These are phyloP conservation scores for Ormyrus thymus DNA, from an alignment of 2,888 invertebrate genomes.

Conservation along the genomic window DNA sequence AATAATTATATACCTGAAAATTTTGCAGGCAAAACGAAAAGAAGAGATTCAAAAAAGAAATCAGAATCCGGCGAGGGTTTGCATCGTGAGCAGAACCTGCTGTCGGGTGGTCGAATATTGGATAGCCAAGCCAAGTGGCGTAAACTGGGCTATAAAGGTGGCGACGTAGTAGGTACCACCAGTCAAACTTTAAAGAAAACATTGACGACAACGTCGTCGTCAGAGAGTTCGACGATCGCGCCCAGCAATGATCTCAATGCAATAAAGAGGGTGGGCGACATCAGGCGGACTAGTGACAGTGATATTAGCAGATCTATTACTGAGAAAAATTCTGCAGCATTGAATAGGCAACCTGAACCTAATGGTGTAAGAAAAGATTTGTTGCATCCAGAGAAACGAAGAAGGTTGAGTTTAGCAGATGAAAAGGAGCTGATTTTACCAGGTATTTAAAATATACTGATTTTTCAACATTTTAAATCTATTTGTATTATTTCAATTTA, in stretches of 20 bases:
- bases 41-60: conserved; percentile 80
- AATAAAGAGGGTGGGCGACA: conserved; percentile 71
- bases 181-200: conserved; percentile 31
- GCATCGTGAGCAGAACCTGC: conserved; percentile 74
- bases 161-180: conserved; percentile 71
- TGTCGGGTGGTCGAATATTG: conserved; percentile 73
- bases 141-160: conserved; percentile 70
- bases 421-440: conserved; percentile 72
- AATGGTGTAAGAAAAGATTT: conserved; percentile 78
- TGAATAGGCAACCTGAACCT: conserved; percentile 73
- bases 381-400: conserved; percentile 80
- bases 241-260: conserved; percentile 74
- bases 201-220: not conserved
- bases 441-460: conserved; percentile 62
- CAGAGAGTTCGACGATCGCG: conserved; percentile 28
- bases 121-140: conserved; percentile 73
- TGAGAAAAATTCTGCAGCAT: conserved; percentile 49
- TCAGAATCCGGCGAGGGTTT: conserved; percentile 77
- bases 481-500: conserved; percentile 11
- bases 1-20: not conserved
- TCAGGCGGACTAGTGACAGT: conserved; percentile 77
- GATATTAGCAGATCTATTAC: conserved; percentile 65
- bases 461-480: not conserved
- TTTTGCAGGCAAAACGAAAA: conserved; percentile 73
- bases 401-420: conserved; percentile 76